Evolutionary conservation across 2,888 invertebrate genomes (phyloP).

Genomic region (Ophion costatus): DNA sequence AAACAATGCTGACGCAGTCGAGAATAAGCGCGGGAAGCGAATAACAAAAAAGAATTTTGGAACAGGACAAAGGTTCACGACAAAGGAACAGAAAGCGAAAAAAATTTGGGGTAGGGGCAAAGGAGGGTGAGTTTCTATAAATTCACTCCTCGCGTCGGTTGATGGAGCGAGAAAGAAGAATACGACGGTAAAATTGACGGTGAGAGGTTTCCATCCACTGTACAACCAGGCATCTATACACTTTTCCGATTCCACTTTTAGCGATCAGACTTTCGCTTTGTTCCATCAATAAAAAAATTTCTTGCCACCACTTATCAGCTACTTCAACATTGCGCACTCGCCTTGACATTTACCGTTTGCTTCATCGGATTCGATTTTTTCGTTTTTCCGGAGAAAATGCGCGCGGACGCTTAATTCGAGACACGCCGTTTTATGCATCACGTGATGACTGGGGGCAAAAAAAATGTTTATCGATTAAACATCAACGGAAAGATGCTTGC

Average conservation of each 20-base stretch:
- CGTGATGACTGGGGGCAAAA: too few relatives aligned
- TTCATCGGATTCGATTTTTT: conserved; percentile 16
- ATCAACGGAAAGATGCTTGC: too few relatives aligned
- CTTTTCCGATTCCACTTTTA: conserved; percentile 47
- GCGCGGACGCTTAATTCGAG: too few relatives aligned
- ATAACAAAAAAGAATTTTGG: background rate
- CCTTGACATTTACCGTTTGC: conserved; percentile 5
- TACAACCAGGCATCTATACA: conserved; percentile 46
- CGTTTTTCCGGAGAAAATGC: background rate
- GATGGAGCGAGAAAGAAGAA: conserved; percentile 40
- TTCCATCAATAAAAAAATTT: conserved; percentile 33
- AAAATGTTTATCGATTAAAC: too few relatives aligned
- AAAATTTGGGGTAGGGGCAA: background rate
- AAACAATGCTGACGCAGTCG: conserved; percentile 22
- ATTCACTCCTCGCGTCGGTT: conserved; percentile 38
- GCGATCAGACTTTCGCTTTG: conserved; percentile 40
- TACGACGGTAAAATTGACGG: conserved; percentile 51
- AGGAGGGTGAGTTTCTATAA: conserved; percentile 37
- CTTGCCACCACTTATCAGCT: background rate
- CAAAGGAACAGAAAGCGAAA: conserved; percentile 1
- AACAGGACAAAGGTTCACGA: conserved; percentile 1
- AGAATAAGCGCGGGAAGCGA: background rate
- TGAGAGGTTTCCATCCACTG: conserved; percentile 53
- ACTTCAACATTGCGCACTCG: background rate
- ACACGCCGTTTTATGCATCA: too few relatives aligned